Evolutionary conservation across 64 coral and sea anemone species (phyloP).

Genomic region (Actinia equina): DNA sequence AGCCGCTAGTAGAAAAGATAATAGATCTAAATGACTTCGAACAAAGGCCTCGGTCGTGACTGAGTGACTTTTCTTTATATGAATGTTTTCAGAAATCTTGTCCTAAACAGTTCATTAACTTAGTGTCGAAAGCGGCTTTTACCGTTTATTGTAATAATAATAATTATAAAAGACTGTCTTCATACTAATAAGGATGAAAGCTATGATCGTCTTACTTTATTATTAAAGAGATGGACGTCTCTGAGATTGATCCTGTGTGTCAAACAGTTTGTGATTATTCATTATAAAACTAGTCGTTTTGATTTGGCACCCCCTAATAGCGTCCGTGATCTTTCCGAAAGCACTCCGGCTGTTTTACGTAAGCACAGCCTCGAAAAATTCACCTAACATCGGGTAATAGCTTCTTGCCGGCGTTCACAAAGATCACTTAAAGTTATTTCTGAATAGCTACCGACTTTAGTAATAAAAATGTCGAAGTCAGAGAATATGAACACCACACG

Average conservation of each 20-base stretch:
- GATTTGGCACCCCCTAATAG: neutral
- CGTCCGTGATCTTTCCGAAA: neutral
- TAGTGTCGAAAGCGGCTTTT: constrained; percentile 1
- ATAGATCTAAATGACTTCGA: neutral
- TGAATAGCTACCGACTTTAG: constrained; percentile 3
- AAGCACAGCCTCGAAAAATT: neutral
- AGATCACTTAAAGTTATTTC: constrained; percentile 28
- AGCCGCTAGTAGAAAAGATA: neutral
- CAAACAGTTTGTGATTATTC: neutral
- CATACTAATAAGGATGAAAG: neutral
- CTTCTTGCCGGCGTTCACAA: neutral
- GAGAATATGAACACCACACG: constrained; percentile 9
- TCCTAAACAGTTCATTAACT: neutral
- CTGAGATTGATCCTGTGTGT: neutral
- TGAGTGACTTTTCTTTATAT: constrained; percentile 7
- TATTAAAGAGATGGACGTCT: neutral
- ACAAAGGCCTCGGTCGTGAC: neutral
- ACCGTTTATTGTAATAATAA: constrained; percentile 4
- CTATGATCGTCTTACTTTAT: neutral
- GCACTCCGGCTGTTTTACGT: neutral
- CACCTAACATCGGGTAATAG: neutral
- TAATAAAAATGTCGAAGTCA: neutral
- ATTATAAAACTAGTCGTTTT: neutral
- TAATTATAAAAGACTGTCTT: neutral
- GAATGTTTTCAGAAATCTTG: neutral